Percentiles rank a stretch among this genome's conserved stretches.
Conservation (phyloP, 1,140 invertebrate species). For the Hirudo medicinalis region DNA sequence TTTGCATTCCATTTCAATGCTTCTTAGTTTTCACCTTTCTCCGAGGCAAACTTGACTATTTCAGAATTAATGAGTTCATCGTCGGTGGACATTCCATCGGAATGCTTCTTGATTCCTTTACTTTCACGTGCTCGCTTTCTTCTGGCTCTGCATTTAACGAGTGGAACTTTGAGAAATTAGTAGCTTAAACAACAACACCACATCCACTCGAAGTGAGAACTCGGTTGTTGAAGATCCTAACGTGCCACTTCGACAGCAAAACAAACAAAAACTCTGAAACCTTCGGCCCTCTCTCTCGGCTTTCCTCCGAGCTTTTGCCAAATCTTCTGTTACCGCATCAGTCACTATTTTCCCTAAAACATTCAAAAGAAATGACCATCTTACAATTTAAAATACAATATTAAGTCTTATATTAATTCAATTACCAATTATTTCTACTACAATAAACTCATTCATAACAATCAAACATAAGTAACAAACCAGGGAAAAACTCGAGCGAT, state of each 20-base stretch:
- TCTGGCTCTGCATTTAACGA: conserved; percentile 4
- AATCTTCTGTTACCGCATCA: conserved; percentile 43
- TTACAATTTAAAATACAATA: neutral
- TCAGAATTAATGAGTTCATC: conserved; percentile 80
- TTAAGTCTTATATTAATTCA: neutral
- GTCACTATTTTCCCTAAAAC: too few species aligned
- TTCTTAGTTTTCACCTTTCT: conserved; percentile 34
- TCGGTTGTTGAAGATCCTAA: neutral
- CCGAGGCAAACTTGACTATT: conserved; percentile 49
- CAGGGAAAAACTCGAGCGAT: conserved; percentile 65
- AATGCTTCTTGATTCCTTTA: conserved; percentile 51
- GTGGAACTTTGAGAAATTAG: neutral
- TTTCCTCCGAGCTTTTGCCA: conserved; percentile 59
- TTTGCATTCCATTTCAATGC: too few species aligned
- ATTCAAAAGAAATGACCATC: too few species aligned
- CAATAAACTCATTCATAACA: neutral
- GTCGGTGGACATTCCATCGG: conserved; percentile 91
- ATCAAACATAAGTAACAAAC: conserved; percentile 30
- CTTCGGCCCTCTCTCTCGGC: conserved; percentile 75
- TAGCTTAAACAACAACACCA: neutral
- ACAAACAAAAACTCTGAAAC: conserved; percentile 26
- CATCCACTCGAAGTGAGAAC: too few species aligned
- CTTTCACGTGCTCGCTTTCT: conserved; percentile 56
- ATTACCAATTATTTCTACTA: neutral
- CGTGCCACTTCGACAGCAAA: neutral